A percentile compares a stretch with the other conserved stretches of the same genome.
These are phyloP conservation scores for Zaprionus gabonicus DNA, from an alignment of 1,140 invertebrate genomes.

Conservation along the genomic window DNA sequence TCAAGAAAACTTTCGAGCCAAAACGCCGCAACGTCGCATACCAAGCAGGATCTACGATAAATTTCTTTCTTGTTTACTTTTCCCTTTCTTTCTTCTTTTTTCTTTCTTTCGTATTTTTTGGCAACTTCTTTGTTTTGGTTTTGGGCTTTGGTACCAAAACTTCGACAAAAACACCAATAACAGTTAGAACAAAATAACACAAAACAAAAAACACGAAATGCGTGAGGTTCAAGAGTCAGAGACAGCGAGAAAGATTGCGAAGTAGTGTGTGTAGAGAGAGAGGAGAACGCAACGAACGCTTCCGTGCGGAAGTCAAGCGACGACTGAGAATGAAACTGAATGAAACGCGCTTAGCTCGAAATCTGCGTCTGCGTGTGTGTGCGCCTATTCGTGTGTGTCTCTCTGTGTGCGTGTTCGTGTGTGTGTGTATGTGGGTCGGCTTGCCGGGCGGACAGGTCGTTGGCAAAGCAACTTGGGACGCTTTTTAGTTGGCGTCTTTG, in stretches of 20 bases:
- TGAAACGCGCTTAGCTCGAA: conserved; percentile 61
- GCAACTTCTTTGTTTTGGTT: not conserved
- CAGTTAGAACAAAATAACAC: conserved; percentile 21
- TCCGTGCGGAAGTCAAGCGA: conserved; percentile 78
- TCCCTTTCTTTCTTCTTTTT: not conserved
- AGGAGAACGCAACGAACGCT: conserved; percentile 73
- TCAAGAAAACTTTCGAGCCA: conserved; percentile 12
- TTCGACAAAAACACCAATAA: not conserved
- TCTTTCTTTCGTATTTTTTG: not conserved
- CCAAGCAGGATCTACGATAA: conserved; percentile 1
- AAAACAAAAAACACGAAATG: conserved; percentile 15
- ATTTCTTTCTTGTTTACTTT: not conserved
- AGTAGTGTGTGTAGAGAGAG: conserved; percentile 18
- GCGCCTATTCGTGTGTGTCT: conserved; percentile 15
- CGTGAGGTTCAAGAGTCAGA: conserved; percentile 22
- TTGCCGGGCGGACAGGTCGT: conserved; percentile 33
- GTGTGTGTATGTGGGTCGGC: conserved; percentile 31
- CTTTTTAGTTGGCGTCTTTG: conserved; percentile 53
- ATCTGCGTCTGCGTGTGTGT: conserved; percentile 54
- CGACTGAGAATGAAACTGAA: conserved; percentile 78
- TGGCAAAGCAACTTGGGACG: conserved; percentile 42
- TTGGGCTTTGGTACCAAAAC: not conserved
- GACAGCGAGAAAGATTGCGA: conserved; percentile 4
- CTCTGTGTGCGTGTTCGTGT: conserved; percentile 11
- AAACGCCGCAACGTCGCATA: not conserved